A percentile compares a stretch with the other conserved stretches of the same genome.
Evolutionary conservation across 53 echinoderm and acorn worm genomes (phyloP).

Genomic region (Zoroaster sp.): DNA sequence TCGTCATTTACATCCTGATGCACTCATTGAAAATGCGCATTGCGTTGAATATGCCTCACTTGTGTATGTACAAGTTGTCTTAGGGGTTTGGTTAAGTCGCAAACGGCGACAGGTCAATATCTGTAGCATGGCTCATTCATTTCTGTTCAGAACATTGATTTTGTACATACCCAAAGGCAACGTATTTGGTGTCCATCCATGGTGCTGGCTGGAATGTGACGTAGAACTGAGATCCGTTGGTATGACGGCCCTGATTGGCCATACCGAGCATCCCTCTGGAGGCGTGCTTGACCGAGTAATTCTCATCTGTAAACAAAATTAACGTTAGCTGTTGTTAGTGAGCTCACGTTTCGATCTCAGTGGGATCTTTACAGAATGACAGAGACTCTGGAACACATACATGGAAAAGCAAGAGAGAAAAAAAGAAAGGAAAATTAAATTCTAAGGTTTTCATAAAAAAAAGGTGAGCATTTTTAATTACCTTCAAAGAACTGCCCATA

Average conservation of each 20-base stretch:
- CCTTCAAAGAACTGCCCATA: conserved; percentile 98
- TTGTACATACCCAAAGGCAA: conserved; percentile 94
- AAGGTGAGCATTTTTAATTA: conserved; percentile 36
- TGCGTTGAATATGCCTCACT: too few relatives aligned
- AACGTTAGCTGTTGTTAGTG: too few relatives aligned
- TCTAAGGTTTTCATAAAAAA: too few relatives aligned
- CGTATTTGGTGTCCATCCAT: conserved; percentile 99
- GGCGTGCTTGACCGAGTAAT: conserved; percentile 83
- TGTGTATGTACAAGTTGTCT: too few relatives aligned
- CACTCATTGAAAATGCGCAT: too few relatives aligned
- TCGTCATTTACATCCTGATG: too few relatives aligned
- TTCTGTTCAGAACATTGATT: too few relatives aligned
- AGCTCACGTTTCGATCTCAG: too few relatives aligned
- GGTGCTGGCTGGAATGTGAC: conserved; percentile 90
- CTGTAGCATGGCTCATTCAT: background rate
- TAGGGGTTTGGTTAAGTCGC: too few relatives aligned
- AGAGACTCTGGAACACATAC: background rate
- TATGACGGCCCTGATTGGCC: conserved; percentile 96
- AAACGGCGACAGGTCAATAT: background rate
- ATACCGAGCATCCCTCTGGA: conserved; percentile 89
- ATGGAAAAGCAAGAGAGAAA: too few relatives aligned
- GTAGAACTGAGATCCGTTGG: conserved; percentile 98
- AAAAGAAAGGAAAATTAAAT: background rate
- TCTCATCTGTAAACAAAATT: conserved; percentile 72
- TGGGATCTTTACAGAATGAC: too few relatives aligned